These are phyloP conservation scores for Tragelaphus strepsiceros DNA, from an alignment of 2,113 vertebrate genomes.

Conservation along the genomic window DNA sequence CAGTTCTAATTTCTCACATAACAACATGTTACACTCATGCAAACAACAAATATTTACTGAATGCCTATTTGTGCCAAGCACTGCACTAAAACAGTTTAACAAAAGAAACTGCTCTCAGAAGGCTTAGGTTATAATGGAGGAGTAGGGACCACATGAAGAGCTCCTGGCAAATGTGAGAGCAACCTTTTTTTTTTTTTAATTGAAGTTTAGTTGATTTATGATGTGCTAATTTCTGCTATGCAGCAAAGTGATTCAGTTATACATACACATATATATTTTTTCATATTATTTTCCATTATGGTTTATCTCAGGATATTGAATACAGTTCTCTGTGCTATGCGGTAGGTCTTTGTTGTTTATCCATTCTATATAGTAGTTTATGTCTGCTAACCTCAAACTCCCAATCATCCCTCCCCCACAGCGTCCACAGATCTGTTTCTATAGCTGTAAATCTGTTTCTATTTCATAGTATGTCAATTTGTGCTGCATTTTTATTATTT, in stretches of 20 bases:
- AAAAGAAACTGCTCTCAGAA: background rate
- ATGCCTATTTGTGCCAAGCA: background rate
- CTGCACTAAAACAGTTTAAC: background rate
- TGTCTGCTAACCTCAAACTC: background rate
- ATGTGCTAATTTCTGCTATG: background rate
- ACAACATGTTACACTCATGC: background rate
- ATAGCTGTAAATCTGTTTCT: background rate
- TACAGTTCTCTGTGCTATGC: background rate
- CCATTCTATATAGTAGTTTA: background rate
- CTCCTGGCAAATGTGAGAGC: background rate
- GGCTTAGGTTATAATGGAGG: background rate
- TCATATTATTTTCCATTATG: background rate
- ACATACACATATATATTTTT: background rate
- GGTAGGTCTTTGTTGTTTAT: background rate
- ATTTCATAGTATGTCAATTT: background rate
- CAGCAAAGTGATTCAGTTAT: background rate
- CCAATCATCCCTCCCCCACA: background rate
- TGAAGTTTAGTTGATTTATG: background rate
- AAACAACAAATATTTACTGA: background rate
- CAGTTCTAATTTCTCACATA: background rate
- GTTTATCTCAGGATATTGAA: background rate
- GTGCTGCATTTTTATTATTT: background rate
- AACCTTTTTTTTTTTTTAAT: background rate
- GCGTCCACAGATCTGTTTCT: background rate
- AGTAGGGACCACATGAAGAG: background rate